Percentiles rank a stretch among this genome's conserved stretches.
Conservation (phyloP, 2,888 invertebrate genomes). For the Blastobasis adustella region DNA sequence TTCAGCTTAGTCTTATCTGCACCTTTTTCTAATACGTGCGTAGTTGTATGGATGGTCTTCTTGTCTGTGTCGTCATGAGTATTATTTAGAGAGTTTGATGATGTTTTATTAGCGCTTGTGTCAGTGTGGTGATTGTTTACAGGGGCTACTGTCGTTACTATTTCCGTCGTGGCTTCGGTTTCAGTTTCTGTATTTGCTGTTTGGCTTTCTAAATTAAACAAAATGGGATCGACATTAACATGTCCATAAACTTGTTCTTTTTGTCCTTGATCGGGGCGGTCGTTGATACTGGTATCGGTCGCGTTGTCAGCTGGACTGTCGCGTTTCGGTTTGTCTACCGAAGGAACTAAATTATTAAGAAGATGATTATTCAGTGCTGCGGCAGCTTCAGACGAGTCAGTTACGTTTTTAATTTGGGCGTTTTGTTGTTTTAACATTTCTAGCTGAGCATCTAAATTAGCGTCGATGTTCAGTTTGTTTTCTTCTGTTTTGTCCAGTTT, state of each 20-base stretch:
- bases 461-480: conserved; percentile 35
- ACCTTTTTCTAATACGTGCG: conserved; percentile 37
- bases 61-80: conserved; percentile 9
- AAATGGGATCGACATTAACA: conserved; percentile 57
- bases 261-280: conserved; percentile 50
- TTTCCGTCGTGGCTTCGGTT: conserved; percentile 11
- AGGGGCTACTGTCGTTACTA: not conserved
- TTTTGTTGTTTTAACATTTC: conserved; percentile 57
- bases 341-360: conserved; percentile 40
- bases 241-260: conserved; percentile 64
- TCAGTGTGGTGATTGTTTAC: not conserved
- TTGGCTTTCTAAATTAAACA: conserved; percentile 37
- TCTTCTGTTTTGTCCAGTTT: conserved; percentile 56
- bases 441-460: conserved; percentile 59
- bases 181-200: conserved; percentile 17
- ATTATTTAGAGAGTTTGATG: conserved; percentile 7
- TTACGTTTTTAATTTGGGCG: conserved; percentile 32
- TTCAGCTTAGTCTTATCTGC: conserved; percentile 52
- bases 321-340: conserved; percentile 62
- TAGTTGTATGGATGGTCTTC: conserved; percentile 18
- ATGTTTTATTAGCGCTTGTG: conserved; percentile 12
- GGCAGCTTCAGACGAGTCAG: conserved; percentile 27
- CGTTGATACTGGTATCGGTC: conserved; percentile 32
- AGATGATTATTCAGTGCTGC: conserved; percentile 44
- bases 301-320: conserved; percentile 48